Evolutionary conservation across 2,888 invertebrate genomes (phyloP).

Genomic region (Brenthis hecate): DNA sequence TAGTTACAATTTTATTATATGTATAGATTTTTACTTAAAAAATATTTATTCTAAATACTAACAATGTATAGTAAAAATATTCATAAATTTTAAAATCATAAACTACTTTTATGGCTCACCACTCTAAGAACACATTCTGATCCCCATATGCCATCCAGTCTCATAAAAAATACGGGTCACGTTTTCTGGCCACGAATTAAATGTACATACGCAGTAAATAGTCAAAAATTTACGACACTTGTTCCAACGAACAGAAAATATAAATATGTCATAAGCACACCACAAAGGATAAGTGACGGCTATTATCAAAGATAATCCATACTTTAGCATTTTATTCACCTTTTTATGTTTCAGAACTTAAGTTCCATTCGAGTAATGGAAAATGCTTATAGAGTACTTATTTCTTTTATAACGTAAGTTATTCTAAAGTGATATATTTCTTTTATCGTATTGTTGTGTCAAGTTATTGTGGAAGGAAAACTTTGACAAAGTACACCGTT

Average conservation of each 20-base stretch:
- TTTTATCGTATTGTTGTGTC: not conserved
- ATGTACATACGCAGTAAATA: not conserved
- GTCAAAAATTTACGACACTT: not conserved
- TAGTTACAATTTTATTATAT: too few species aligned
- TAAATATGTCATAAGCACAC: conserved; percentile 3
- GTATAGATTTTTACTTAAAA: too few species aligned
- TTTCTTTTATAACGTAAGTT: not conserved
- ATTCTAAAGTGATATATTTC: conserved; percentile 7
- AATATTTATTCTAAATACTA: too few species aligned
- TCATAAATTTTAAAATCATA: too few species aligned
- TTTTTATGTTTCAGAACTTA: conserved; percentile 8
- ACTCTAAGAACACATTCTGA: too few species aligned
- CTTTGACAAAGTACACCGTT: not conserved
- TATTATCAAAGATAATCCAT: conserved; percentile 8
- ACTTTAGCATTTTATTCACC: conserved; percentile 13
- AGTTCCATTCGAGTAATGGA: conserved; percentile 6
- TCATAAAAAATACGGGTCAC: too few species aligned
- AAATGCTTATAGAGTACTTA: conserved; percentile 5
- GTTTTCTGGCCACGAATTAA: too few species aligned
- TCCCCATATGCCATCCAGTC: too few species aligned
- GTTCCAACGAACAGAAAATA: not conserved
- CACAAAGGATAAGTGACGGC: conserved; percentile 1
- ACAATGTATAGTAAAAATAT: too few species aligned
- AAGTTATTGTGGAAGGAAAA: not conserved
- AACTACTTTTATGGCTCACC: too few species aligned